Conservation (phyloP, 2,113 vertebrate species). For the Phaethon lepturus region DNA sequence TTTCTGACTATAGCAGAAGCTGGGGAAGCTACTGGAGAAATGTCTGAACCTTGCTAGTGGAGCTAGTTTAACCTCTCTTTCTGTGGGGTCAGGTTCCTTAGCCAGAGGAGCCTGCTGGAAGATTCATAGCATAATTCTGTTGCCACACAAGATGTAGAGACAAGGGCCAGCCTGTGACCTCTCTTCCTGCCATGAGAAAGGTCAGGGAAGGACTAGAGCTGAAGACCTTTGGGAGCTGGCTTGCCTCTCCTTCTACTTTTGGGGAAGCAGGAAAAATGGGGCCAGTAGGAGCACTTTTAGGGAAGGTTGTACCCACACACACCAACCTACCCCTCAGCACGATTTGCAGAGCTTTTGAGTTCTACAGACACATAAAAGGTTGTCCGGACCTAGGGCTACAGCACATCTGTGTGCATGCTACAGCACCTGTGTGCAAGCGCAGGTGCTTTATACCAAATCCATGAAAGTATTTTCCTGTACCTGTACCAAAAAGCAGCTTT, state of each 20-base stretch:
- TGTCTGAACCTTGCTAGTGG: neutral
- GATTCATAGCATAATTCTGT: neutral
- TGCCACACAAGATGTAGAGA: neutral
- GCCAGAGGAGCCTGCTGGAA: neutral
- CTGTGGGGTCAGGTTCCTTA: neutral
- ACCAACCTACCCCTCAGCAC: neutral
- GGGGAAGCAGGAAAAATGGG: neutral
- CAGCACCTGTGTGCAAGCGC: neutral
- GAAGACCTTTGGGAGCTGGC: neutral
- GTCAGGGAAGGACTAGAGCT: neutral
- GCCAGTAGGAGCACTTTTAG: neutral
- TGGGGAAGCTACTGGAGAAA: neutral
- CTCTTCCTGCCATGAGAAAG: neutral
- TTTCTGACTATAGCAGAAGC: neutral
- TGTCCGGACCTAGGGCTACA: neutral
- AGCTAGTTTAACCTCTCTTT: neutral
- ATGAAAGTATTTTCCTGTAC: constrained; percentile 16
- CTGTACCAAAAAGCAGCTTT: neutral
- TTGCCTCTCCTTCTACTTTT: neutral
- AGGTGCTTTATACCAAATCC: neutral
- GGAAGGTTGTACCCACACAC: neutral
- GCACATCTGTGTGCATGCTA: neutral
- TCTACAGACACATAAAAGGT: neutral
- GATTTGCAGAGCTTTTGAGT: neutral
- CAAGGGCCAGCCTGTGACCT: neutral